Evolutionary conservation across 2,113 vertebrate genomes (phyloP), one percentile per base, ranked within the genome.

Genomic region (Coryphaenoides rupestris): DNA sequence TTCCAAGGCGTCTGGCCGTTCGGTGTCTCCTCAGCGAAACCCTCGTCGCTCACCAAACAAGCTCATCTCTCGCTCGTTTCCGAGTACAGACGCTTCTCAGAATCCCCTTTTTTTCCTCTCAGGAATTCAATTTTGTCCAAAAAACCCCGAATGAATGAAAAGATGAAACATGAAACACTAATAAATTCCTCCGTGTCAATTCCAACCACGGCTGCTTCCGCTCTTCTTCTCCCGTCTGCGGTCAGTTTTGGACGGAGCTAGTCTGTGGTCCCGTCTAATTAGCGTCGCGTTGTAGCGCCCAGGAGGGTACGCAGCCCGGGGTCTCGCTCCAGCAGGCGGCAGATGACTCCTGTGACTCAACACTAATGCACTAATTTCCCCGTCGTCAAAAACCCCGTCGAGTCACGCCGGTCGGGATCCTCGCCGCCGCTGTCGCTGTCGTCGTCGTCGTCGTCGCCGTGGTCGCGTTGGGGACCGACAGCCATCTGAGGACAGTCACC

Each of bases 201-300:
- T 40, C 33, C 9, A 40, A 40, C 33, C 24, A 33, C 68, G 3
- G 47, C 47, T 62, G 66, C 33, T 50, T 17, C 3, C 47, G 17
- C 56, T 66, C 21, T 21, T 7, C 33, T 13, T 23, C 59, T 61
- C 55, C 68, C 65, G 74, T 72, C 71, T 77, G 74, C 70, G 70
- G 60, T n/a, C 49, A 47, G 26, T 66, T 73, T 62, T 22, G 17
- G 1, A n/a, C 0, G 17, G 58, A 60, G 40, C 40, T 62, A 69
- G 59, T 74, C 69, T 63, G 60, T 61, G 58, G n/a, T 65, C 60
- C 60, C 40, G 56, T 21, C 67, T 75, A 16, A 75, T 80, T 69
- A 71, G 50, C 49, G 62, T 68, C 67, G 65, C 49, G 70, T 55
- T 1, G 62, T 2, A 1, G 65, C 63, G 66, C 73, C 66, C 40